Base-by-base conservation (phyloP, 1,140 invertebrate genomes). In the Ganaspis sp. region DNA sequence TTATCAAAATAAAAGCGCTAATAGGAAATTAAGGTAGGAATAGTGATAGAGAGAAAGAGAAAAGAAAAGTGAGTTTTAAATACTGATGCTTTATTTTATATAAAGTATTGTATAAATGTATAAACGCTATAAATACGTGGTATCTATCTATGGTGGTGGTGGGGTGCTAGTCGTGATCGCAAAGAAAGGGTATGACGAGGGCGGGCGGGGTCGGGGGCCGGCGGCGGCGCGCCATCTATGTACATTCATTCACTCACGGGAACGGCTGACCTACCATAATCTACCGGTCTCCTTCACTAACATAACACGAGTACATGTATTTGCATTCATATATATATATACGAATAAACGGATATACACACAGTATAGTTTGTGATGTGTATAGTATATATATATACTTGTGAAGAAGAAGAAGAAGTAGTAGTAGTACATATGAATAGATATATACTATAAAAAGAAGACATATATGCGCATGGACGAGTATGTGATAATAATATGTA, bases 71-170 rank as follows among this genome's bases (percentile, higher is more conserved):
- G 87, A 90, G 88, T 90, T 90, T 91, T 91, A 90, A 91, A 91
- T 91, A 91, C 90, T 91, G 90, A 91, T 91, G 90, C 90, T 91
- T 91, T 91, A 91, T 91, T 91, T 91, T 91, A 90, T 91, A 91
- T 91, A 91, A 91, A 91, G 89, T 91, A 91, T 91, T 91, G 88
- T 91, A 91, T 91, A 91, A 91, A 91, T 91, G 90, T 91, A 91
- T 91, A 91, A 91, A 91, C 89, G 88, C 89, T 91, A 91, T 90
- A 90, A 91, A 90, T 91, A 91, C 87, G 90, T 91, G 90, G 90
- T 91, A 90, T 91, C 90, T 90, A 91, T 90, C 89, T 91, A 91
- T 89, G 88, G 88, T 90, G 89, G 88, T 90, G 88, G 88, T 87
- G 85, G 87, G 89, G 88, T 91, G 90, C 90, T 91, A 91, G 88